Conservation (phyloP, 2,888 invertebrate species). For the Argynnis bischoffii region DNA sequence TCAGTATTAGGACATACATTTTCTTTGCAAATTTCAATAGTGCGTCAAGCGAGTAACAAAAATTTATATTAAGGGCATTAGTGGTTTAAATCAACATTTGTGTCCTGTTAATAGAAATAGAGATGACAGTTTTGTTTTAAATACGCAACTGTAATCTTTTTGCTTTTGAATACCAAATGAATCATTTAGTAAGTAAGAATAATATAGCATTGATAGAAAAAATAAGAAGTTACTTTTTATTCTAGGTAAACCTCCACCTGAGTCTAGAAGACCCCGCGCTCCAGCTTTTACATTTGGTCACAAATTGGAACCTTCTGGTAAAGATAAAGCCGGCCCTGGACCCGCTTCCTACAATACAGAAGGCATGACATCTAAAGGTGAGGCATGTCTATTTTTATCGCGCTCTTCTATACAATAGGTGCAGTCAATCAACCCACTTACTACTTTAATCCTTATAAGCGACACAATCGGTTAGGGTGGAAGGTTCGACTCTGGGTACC, state of each 20-base stretch:
- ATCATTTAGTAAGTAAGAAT: no score
- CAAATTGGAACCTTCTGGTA: conserved; percentile 78
- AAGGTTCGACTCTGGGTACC: no score
- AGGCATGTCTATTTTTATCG: conserved; percentile 37
- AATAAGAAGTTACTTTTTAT: conserved; percentile 25
- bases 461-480: no score
- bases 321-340: conserved; percentile 88
- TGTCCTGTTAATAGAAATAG: no score
- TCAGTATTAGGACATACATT: no score
- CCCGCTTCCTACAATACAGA: conserved; percentile 95
- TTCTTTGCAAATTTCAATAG: no score
- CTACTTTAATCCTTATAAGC: background rate
- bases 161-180: no score
- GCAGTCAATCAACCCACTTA: background rate
- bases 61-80: no score
- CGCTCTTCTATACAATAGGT: conserved; percentile 21
- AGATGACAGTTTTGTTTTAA: no score
- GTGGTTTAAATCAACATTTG: no score
- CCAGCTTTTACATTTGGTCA: conserved; percentile 93
- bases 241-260: conserved; percentile 88
- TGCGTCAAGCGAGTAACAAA: no score
- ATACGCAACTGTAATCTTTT: no score
- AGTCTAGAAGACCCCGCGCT: conserved; percentile 89
- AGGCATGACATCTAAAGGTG: conserved; percentile 92
- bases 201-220: background rate